phyloP scores from a whole-genome alignment of 2,113 vertebrate genomes.

The Alexandromys fortis region DNA sequence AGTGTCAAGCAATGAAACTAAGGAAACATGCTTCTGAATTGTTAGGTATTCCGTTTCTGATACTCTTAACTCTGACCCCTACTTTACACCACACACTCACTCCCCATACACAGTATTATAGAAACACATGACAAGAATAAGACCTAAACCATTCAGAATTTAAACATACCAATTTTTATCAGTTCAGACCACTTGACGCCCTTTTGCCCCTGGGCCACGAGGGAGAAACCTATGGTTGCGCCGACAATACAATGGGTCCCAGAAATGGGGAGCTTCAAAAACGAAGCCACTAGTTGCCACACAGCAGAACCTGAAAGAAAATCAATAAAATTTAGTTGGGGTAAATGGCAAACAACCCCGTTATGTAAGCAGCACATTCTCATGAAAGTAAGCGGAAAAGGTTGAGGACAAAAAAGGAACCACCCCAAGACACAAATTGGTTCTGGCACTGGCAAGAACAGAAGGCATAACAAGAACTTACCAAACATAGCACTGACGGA shows the following conservation, averaged over 20 bases:
- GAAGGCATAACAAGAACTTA: constrained; percentile 82
- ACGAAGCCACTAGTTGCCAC: constrained; percentile 96
- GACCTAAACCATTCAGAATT: not conserved
- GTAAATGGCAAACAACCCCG: constrained; percentile 13
- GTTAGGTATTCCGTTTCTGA: not conserved
- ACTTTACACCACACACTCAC: not conserved
- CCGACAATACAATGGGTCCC: constrained; percentile 98
- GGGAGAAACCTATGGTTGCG: constrained; percentile 95
- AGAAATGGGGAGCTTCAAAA: constrained; percentile 98
- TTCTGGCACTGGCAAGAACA: not conserved
- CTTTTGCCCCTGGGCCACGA: constrained; percentile 92
- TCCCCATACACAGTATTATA: not conserved
- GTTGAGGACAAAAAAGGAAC: not conserved
- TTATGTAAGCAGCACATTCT: not conserved
- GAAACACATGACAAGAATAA: not conserved
- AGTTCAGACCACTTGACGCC: constrained; percentile 95
- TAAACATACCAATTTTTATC: constrained; percentile 92
- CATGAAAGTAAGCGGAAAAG: not conserved
- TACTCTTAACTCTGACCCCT: not conserved
- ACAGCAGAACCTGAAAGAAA: constrained; percentile 92
- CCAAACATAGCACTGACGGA: constrained; percentile 96
- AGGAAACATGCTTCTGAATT: not conserved
- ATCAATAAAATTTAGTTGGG: not conserved
- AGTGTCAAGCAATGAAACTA: constrained; percentile 15
- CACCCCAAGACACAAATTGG: not conserved